Base-by-base conservation (phyloP, 2,888 invertebrate genomes). In the Calameuta idolon region DNA sequence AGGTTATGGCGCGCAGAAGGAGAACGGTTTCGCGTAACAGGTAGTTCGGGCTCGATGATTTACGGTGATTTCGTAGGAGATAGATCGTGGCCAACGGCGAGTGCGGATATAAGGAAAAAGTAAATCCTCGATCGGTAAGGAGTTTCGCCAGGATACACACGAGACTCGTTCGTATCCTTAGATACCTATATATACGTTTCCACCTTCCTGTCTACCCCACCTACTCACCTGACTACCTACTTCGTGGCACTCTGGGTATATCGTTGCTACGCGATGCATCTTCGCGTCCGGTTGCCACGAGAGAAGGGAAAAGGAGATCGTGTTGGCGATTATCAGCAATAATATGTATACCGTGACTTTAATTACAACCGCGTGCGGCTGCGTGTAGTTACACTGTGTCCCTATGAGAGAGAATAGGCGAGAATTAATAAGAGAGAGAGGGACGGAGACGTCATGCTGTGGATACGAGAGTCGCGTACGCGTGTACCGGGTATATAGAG, bases 241-340 rank as follows among this genome's bases (percentile, higher is more conserved):
- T 23, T 23, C 55, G 23, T 55, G 55, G 55, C 23, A 55, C 55
- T 55, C 9, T 55, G 23, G 23, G 55, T 55, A 55, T 55, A 55
- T 55, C 55, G 55, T 23, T 55, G 55, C 55, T 55, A 73, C 37
- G 78, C 71, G 82, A 82, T 83, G 81, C 79, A 83, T 81, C 81
- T 79, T 79, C 78, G 80, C 83, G 83, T 81, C 81, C 79, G 81
- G 82, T 79, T 77, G 69, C 73, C 75, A 34, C 37, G 75, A 71
- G 71, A 71, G 71, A 71, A 34, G 33, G 33, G 31, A 71, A 69
- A 77, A 76, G 77, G 75, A 83, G 83, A 83, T 83, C 82, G 83
- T 82, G 82, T 82, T 80, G 76, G 80, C 81, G 83, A 83, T 83
- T 83, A 83, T 83, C 83, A 77, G 80, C 82, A 80, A 81, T 83